Evolutionary conservation across 2,888 invertebrate genomes (phyloP).

Genomic region (Schizotus pectinicornis): DNA sequence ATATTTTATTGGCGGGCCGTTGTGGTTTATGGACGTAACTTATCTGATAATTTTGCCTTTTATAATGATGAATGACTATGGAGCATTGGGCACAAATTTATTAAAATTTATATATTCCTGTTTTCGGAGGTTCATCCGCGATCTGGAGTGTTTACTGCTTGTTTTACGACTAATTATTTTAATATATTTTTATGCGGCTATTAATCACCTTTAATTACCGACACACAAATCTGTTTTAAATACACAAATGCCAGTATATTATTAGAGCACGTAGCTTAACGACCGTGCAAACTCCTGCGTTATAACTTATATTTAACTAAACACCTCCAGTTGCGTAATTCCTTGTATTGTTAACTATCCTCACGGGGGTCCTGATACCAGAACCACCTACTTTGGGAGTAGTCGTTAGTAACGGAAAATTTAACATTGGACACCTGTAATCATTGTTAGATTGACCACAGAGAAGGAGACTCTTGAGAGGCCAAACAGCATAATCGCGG

Average conservation of each 20-base stretch:
- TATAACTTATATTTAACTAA: background rate
- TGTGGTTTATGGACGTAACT: background rate
- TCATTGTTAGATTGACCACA: no score
- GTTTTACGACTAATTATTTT: constrained; percentile 18
- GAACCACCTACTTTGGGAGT: background rate
- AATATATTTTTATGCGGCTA: constrained; percentile 4
- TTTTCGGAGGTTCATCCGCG: background rate
- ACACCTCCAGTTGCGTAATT: background rate
- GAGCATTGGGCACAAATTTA: background rate
- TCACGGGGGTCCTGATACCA: background rate
- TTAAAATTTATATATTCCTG: background rate
- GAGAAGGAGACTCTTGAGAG: no score
- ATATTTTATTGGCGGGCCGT: constrained; percentile 23
- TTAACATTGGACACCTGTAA: no score
- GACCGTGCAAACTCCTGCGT: no score
- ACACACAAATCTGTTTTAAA: background rate
- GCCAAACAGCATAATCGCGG: no score
- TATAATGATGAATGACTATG: background rate
- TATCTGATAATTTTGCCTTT: background rate
- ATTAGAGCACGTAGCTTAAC: no score
- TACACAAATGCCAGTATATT: background rate
- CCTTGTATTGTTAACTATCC: no score
- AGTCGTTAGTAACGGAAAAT: no score
- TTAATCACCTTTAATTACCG: constrained; percentile 5
- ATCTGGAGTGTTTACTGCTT: constrained; percentile 1